Evolutionary conservation across 2,888 invertebrate species (phyloP), one percentile per base, ranked within the genome.

Genomic region (Lordiphosa fenestrarum): DNA sequence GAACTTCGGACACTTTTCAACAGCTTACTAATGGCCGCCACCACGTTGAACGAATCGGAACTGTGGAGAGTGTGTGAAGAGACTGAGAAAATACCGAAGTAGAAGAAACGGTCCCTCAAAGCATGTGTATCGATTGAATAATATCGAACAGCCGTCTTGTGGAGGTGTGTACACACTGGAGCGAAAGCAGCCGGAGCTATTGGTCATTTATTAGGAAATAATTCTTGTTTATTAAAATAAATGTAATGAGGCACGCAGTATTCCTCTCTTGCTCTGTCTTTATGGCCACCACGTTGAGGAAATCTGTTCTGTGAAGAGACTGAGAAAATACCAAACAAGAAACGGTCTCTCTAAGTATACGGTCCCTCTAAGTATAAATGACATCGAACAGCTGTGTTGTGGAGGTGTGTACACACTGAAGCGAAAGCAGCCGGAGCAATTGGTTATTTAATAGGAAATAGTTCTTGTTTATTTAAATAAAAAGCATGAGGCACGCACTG

Each of bases 401-500:
- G 9, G 30, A 4, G 30, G 30, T 30, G 30, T 30, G 30, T 30
- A 30, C 30, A 30, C 30, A 30, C 30, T 30, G 30, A 4, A 3
- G 10, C 23, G 23, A 23, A 41, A 37, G 13, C 12, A 13, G 6
- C 13, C 9, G 1, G 6, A 19, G 9, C 5, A 4, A n/a, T 40
- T 55, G 60, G 40, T 76, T 83, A 82, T 69, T 78, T 53, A 82
- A 82, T 66, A 65, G 66, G 35, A 37, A 57, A 7, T 23, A 25
- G 2, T 6, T 1, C 7, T 57, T 6, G 2, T 42, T 40, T 44
- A 19, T 44, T 36, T 2, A 40, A 41, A 47, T 33, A 54, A 37
- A 65, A 36, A 57, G 4, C 0, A 92, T 92, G 91, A 88, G 91
- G 61, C 96, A 97, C 88, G 91, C 92, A 2, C 91, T 92, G 54